A percentile compares a stretch with the other conserved stretches of the same genome.
Conservation (phyloP, 2,888 invertebrate species). For the Isotomurus palustris region DNA sequence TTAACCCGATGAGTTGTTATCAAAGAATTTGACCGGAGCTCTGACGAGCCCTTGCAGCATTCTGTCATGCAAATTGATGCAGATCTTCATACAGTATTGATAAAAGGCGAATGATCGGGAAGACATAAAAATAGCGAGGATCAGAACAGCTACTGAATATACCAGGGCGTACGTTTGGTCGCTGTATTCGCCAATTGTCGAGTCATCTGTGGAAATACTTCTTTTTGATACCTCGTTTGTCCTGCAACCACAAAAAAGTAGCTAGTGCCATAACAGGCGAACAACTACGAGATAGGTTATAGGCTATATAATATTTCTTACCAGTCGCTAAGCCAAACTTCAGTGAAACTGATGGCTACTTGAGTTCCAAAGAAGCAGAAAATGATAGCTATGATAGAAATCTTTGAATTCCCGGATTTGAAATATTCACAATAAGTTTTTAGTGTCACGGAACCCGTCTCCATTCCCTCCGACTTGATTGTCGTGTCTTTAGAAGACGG, state of each 20-base stretch:
- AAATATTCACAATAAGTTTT: conserved; percentile 52
- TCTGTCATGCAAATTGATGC: neutral
- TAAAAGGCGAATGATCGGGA: neutral
- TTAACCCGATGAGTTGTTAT: neutral
- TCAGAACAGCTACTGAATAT: neutral
- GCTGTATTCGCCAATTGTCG: no score
- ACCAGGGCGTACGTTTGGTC: no score
- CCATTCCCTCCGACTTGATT: conserved; percentile 29
- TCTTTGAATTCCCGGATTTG: conserved; percentile 25
- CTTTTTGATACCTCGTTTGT: no score
- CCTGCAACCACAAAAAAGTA: no score
- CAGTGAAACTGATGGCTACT: conserved; percentile 21
- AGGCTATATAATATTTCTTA: no score
- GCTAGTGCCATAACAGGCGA: no score
- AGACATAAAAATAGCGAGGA: neutral
- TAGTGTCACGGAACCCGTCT: conserved; percentile 35
- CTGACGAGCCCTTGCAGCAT: neutral
- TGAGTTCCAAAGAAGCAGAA: conserved; percentile 20
- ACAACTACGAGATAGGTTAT: no score
- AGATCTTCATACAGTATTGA: neutral
- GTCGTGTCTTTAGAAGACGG: no score
- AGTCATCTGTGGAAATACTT: no score
- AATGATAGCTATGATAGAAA: conserved; percentile 10
- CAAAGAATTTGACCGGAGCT: neutral
- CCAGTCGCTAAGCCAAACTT: conserved; percentile 35